These are phyloP conservation scores for Hirtodrosophila alboralis DNA, from an alignment of 2,888 invertebrate genomes.

Conservation along the genomic window DNA sequence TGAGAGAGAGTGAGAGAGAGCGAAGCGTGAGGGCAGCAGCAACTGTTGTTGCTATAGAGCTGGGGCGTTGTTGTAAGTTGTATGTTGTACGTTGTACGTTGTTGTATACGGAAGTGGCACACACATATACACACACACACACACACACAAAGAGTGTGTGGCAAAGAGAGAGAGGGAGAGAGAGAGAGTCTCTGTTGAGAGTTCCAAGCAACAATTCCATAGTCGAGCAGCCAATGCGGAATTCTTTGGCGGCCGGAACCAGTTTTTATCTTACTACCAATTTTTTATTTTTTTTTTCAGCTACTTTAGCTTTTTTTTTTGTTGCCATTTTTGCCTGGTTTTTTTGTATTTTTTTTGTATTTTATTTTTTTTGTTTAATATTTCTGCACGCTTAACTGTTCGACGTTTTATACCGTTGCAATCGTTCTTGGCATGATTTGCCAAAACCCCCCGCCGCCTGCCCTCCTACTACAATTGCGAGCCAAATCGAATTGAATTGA, in stretches of 20 bases:
- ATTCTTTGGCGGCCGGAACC: conserved; percentile 74
- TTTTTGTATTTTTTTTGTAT: conserved; percentile 50
- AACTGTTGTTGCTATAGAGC: conserved; percentile 14
- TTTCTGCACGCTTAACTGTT: conserved; percentile 77
- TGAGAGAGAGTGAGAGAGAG: too few relatives aligned
- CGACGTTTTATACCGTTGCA: conserved; percentile 66
- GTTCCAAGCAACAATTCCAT: conserved; percentile 41
- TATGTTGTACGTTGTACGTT: conserved; percentile 42
- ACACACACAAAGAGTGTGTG: conserved; percentile 16
- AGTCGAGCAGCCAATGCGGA: conserved; percentile 58
- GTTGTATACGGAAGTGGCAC: conserved; percentile 67
- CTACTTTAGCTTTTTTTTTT: conserved; percentile 32
- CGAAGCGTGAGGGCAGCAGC: too few relatives aligned
- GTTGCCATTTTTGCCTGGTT: conserved; percentile 41
- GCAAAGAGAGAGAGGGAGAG: conserved; percentile 10
- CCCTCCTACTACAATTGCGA: conserved; percentile 12
- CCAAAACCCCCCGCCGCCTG: conserved; percentile 40
- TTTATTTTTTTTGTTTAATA: conserved; percentile 50
- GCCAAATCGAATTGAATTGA: conserved; percentile 20
- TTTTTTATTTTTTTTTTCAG: conserved; percentile 41
- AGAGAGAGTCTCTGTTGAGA: conserved; percentile 25
- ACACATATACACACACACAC: conserved; percentile 42
- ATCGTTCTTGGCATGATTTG: conserved; percentile 68
- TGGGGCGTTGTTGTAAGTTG: conserved; percentile 52
- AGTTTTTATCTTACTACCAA: conserved; percentile 67